A percentile compares a stretch with the other conserved stretches of the same genome.
Evolutionary conservation across 2,888 invertebrate species (phyloP).

Genomic region (Clivina fossor): DNA sequence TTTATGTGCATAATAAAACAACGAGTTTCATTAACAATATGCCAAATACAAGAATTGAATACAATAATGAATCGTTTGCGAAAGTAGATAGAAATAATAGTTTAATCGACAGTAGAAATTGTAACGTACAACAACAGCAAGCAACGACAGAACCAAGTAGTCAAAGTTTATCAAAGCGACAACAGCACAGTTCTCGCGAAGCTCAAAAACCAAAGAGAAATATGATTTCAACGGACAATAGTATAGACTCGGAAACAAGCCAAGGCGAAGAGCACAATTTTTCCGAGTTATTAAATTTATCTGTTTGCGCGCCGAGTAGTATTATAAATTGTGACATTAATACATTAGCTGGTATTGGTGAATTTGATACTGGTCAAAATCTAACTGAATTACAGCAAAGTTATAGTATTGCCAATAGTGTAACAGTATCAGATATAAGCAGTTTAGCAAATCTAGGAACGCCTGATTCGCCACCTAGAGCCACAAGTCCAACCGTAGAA

Average conservation of each 20-base stretch:
- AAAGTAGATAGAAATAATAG: slow-evolving; percentile 7
- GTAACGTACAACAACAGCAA: slow-evolving; percentile 3
- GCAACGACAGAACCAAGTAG: neutral
- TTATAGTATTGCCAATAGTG: slow-evolving; percentile 51
- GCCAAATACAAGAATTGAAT: neutral
- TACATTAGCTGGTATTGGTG: slow-evolving; percentile 11
- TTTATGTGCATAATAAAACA: slow-evolving; percentile 28
- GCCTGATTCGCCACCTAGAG: slow-evolving; percentile 75
- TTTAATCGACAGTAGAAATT: neutral
- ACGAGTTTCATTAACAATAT: slow-evolving; percentile 28
- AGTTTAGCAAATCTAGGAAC: slow-evolving; percentile 68
- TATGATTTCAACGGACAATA: slow-evolving; percentile 39
- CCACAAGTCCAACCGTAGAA: slow-evolving; percentile 79
- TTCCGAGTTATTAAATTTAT: slow-evolving; percentile 50
- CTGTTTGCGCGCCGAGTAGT: slow-evolving; percentile 49
- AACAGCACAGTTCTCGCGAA: neutral
- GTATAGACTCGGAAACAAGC: slow-evolving; percentile 48
- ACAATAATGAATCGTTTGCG: slow-evolving; percentile 4
- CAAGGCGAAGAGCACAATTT: slow-evolving; percentile 50
- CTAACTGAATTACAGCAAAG: slow-evolving; percentile 44
- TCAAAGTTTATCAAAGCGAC: neutral
- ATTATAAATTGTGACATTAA: slow-evolving; percentile 37
- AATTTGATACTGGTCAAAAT: slow-evolving; percentile 34
- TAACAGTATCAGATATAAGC: slow-evolving; percentile 64
- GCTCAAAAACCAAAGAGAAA: slow-evolving; percentile 6